A percentile compares a stretch with the other conserved stretches of the same genome.
These are phyloP conservation scores for Corynorhinus townsendii DNA, from an alignment of 2,113 vertebrate species.

Conservation along the genomic window DNA sequence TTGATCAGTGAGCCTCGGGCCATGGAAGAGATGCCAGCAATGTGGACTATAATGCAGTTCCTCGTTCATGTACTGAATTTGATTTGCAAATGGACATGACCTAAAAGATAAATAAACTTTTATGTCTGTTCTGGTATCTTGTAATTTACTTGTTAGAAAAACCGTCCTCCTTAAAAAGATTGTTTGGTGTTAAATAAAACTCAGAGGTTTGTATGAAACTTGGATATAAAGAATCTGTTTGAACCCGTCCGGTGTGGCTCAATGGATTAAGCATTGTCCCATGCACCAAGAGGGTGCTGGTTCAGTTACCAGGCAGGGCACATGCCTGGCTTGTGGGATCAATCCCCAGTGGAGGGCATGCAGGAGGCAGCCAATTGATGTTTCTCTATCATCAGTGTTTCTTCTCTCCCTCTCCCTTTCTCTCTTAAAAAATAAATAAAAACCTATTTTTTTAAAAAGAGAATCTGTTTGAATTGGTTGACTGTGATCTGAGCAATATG, in stretches of 20 bases:
- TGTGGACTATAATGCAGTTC: background rate
- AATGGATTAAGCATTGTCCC: no score
- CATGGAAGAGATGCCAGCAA: background rate
- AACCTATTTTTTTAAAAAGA: background rate
- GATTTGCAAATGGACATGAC: conserved; percentile 21
- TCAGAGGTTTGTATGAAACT: background rate
- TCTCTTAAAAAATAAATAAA: no score
- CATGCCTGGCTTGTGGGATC: no score
- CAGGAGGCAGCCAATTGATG: no score
- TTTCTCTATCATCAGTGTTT: no score
- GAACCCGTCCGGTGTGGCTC: background rate
- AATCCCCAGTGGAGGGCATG: no score
- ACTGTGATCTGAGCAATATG: background rate
- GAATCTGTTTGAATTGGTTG: background rate
- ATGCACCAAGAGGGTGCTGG: no score
- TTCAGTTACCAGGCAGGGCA: no score
- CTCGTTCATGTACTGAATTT: background rate
- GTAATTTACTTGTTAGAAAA: background rate
- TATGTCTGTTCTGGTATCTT: conserved; percentile 33
- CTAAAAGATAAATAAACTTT: conserved; percentile 53
- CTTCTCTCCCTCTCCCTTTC: no score
- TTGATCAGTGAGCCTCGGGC: background rate
- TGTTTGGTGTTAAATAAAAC: background rate
- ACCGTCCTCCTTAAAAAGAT: background rate
- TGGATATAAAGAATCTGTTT: background rate